These are phyloP conservation scores for Eretmochelys imbricata DNA, from an alignment of 2,113 vertebrate species.

Conservation along the genomic window DNA sequence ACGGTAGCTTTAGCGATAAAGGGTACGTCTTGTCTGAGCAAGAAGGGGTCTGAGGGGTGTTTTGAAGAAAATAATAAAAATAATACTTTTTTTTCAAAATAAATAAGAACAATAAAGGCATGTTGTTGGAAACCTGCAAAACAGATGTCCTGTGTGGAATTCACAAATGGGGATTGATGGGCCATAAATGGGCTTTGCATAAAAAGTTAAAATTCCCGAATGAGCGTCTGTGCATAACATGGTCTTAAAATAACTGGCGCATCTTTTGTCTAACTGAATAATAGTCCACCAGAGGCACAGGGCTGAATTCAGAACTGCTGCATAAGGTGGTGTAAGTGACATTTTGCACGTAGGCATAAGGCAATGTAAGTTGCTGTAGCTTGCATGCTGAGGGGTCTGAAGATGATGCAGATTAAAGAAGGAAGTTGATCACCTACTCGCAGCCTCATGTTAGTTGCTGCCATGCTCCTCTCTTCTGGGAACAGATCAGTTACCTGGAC, in stretches of 20 bases:
- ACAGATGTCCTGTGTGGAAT: neutral
- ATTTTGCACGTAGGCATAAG: fast-evolving
- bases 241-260: neutral
- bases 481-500: neutral
- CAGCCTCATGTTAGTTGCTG: neutral
- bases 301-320: neutral
- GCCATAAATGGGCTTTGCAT: neutral
- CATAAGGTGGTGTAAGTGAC: neutral
- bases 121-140: neutral
- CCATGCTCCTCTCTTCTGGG: neutral
- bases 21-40: neutral
- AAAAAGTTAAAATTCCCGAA: neutral
- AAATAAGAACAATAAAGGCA: neutral
- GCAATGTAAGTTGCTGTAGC: fast-evolving
- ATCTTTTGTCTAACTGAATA: neutral
- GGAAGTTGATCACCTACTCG: neutral
- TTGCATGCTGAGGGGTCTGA: fast-evolving
- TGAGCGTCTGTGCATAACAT: neutral
- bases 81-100: neutral
- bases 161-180: neutral
- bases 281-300: fast-evolving
- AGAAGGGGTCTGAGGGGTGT: too few species aligned
- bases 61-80: neutral
- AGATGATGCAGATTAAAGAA: fast-evolving
- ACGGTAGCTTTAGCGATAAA: neutral